Evolutionary conservation across 2,113 vertebrate genomes (phyloP).

Genomic region (Mirounga angustirostris): DNA sequence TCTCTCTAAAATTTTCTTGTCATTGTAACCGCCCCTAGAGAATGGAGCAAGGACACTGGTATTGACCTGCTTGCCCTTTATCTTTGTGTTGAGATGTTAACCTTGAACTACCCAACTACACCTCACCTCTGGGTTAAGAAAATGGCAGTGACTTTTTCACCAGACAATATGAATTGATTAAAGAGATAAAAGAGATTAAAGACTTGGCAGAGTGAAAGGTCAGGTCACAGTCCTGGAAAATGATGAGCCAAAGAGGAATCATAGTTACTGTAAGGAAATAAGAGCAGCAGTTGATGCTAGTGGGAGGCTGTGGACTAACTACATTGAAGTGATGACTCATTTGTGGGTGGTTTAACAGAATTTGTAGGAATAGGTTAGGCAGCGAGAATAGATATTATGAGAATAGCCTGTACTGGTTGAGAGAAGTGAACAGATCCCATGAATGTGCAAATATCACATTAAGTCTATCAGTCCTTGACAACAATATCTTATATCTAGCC

Average conservation of each 20-base stretch:
- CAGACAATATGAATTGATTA: not conserved
- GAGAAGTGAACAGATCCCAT: not conserved
- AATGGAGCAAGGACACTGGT: not conserved
- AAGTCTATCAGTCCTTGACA: not conserved
- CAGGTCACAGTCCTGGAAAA: conserved; percentile 9
- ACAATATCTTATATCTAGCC: not conserved
- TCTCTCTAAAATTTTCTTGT: not conserved
- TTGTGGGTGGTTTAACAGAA: not conserved
- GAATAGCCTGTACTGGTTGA: not conserved
- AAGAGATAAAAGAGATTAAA: not conserved
- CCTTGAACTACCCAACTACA: not conserved
- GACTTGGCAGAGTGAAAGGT: not conserved
- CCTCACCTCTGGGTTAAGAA: not conserved
- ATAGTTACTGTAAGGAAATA: not conserved
- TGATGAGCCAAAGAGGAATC: not conserved
- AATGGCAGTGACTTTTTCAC: not conserved
- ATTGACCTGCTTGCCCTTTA: not conserved
- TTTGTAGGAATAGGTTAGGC: not conserved
- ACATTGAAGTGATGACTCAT: not conserved
- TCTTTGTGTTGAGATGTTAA: not conserved
- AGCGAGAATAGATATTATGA: not conserved
- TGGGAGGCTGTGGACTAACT: accelerated
- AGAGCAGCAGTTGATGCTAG: not conserved
- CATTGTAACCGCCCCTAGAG: not conserved
- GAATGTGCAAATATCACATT: not conserved